Conservation (phyloP, 2,113 vertebrate species). For the Tragulus kanchil region DNA sequence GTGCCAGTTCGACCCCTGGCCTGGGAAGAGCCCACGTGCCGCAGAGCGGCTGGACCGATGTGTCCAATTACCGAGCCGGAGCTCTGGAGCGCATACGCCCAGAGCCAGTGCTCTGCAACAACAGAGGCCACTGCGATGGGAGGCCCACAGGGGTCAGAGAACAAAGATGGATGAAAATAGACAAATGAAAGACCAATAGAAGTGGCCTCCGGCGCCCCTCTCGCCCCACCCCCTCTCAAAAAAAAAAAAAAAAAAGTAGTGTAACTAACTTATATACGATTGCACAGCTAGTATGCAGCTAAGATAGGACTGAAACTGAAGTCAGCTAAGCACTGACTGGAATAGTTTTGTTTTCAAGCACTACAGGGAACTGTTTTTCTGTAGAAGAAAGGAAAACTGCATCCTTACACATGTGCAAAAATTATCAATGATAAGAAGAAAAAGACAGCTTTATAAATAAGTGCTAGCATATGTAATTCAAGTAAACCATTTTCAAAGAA, state of each 20-base stretch:
- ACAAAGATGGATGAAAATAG: too few species aligned
- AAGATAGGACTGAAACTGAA: background rate
- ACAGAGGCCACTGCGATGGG: too few species aligned
- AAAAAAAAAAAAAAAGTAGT: background rate
- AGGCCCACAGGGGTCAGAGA: too few species aligned
- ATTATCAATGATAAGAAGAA: background rate
- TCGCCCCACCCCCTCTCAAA: too few species aligned
- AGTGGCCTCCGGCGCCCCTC: too few species aligned
- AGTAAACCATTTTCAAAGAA: slow-evolving; percentile 53
- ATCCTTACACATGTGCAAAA: slow-evolving; percentile 39
- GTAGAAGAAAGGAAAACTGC: slow-evolving; percentile 12
- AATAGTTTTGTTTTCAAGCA: background rate
- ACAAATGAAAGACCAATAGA: too few species aligned
- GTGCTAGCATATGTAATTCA: slow-evolving; percentile 44
- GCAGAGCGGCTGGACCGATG: too few species aligned
- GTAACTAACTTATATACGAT: background rate
- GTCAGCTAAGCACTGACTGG: background rate
- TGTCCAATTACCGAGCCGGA: too few species aligned
- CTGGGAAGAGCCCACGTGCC: too few species aligned
- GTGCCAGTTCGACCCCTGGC: too few species aligned
- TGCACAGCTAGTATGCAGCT: background rate
- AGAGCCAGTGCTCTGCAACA: too few species aligned
- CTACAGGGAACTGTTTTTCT: background rate
- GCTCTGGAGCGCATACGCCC: too few species aligned
- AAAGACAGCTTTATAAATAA: slow-evolving; percentile 43